These are phyloP conservation scores for Oligia fasciuncula DNA, from an alignment of 2,888 invertebrate species.

Conservation along the genomic window DNA sequence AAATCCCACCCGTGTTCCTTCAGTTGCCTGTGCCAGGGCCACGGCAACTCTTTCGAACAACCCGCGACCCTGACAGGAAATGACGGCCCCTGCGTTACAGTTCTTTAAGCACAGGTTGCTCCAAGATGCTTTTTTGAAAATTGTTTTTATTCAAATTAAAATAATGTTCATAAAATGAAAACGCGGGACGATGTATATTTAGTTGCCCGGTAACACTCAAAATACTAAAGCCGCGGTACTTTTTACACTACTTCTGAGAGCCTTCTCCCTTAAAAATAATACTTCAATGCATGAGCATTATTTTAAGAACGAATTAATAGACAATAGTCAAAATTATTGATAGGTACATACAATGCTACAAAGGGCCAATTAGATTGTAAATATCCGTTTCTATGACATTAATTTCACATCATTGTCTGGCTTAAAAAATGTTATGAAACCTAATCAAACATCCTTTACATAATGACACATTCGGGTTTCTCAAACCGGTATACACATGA, in stretches of 20 bases:
- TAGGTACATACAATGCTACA: background rate
- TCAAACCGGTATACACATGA: conserved; percentile 6
- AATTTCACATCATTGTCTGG: conserved; percentile 32
- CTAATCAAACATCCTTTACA: conserved; percentile 41
- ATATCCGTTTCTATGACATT: conserved; percentile 4
- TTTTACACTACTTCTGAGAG: background rate
- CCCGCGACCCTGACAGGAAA: no score
- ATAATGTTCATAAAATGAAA: no score
- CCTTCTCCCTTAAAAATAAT: background rate
- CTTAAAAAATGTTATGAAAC: conserved; percentile 14
- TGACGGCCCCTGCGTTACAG: no score
- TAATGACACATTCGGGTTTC: conserved; percentile 11
- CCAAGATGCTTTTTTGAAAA: no score
- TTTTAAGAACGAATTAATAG: background rate
- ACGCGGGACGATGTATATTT: no score
- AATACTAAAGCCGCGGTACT: no score
- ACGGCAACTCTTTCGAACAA: no score
- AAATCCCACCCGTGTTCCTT: no score
- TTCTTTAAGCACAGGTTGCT: no score
- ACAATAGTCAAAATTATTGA: background rate
- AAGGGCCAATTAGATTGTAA: background rate
- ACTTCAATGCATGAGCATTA: background rate
- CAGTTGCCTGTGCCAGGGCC: no score
- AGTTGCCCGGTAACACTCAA: no score
- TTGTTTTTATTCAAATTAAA: no score